These are phyloP conservation scores for Pseudomyrmex flavicornis DNA, from an alignment of 1,140 invertebrate genomes.

Conservation along the genomic window DNA sequence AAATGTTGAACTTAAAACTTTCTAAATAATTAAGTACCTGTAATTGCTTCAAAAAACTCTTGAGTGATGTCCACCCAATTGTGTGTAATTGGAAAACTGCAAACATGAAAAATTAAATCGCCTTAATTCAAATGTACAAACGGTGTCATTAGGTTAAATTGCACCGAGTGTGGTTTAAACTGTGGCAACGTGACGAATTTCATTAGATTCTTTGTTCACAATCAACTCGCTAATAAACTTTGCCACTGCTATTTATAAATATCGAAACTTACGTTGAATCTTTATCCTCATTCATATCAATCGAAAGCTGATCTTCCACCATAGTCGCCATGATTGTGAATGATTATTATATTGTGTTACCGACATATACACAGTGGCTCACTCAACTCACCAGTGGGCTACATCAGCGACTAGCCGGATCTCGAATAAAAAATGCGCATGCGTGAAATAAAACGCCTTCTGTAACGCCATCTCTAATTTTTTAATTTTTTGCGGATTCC, in stretches of 20 bases:
- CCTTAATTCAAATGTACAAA: neutral
- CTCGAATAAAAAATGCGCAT: no score
- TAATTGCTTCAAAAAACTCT: slow-evolving; percentile 91
- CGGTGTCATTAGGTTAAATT: slow-evolving; percentile 60
- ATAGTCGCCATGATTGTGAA: slow-evolving; percentile 79
- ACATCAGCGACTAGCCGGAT: slow-evolving; percentile 24
- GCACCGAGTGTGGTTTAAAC: neutral
- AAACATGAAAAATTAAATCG: slow-evolving; percentile 64
- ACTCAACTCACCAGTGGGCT: no score
- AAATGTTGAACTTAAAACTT: no score
- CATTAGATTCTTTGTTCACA: neutral
- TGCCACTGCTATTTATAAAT: neutral
- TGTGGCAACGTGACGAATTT: neutral
- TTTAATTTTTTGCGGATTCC: no score
- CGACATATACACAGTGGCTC: no score
- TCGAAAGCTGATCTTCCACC: slow-evolving; percentile 78
- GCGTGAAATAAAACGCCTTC: no score
- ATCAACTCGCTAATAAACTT: neutral
- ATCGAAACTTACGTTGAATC: slow-evolving; percentile 78
- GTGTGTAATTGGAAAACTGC: slow-evolving; percentile 83
- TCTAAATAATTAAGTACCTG: slow-evolving; percentile 85
- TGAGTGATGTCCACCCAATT: slow-evolving; percentile 92
- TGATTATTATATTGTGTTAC: neutral
- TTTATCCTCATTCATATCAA: slow-evolving; percentile 82
- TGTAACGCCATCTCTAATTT: no score